phyloP scores from a whole-genome alignment of 2,797 vertebrate genomes.

The Gephyroberyx darwinii region DNA sequence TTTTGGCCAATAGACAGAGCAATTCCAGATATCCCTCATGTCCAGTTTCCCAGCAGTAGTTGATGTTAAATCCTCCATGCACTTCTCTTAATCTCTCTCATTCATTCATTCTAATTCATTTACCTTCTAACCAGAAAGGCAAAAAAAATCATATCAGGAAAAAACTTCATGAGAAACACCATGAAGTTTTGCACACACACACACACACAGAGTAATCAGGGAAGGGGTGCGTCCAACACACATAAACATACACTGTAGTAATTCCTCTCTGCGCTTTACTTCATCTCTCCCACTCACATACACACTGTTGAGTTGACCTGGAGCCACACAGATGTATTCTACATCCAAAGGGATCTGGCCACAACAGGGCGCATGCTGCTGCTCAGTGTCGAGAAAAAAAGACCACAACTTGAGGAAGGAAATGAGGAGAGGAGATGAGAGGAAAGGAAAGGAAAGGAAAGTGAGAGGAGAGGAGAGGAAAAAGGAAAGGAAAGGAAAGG shows the following conservation, averaged over 20 bases:
- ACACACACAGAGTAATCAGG: not conserved
- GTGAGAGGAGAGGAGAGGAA: not conserved
- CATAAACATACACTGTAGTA: not conserved
- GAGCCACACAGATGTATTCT: conserved; percentile 45
- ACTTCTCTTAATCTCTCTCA: conserved; percentile 19
- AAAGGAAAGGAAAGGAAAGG: not conserved
- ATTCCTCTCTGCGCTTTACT: not conserved
- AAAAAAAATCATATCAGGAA: too few species aligned
- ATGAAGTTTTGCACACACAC: not conserved
- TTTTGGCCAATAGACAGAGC: conserved; percentile 61
- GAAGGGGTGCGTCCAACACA: not conserved
- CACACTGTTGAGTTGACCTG: conserved; percentile 20
- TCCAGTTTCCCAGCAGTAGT: conserved; percentile 43
- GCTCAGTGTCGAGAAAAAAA: not conserved
- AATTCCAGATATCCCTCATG: conserved; percentile 36
- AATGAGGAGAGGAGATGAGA: too few species aligned
- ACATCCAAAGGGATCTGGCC: conserved; percentile 31
- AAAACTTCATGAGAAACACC: too few species aligned
- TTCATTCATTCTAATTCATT: not conserved
- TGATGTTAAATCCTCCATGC: conserved; percentile 23
- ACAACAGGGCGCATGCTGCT: conserved; percentile 34
- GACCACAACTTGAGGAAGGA: too few species aligned
- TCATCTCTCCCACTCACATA: not conserved
- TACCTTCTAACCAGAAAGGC: too few species aligned
- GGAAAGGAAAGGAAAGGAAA: conserved; percentile 3